Evolutionary conservation across 2,888 invertebrate species (phyloP), one percentile per base, ranked within the genome.

Genomic region (Nomada lathburiana): DNA sequence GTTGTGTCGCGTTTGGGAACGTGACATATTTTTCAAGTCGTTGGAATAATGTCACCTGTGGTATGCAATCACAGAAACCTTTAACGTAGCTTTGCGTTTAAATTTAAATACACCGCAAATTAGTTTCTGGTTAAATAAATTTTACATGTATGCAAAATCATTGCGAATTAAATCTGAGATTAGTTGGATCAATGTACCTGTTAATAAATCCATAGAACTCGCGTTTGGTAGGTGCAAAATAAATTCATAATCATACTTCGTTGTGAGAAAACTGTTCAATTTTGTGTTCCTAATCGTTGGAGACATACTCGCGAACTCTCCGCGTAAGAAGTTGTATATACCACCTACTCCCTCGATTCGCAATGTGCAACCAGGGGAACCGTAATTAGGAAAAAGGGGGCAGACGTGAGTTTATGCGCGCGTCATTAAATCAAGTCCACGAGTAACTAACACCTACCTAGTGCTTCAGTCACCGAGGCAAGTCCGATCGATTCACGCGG

Each of bases 401-500:
- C 67, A 55, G 55, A 68, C 67, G 67, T 68, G 67, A 68, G 67
- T 55, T 68, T 68, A 68, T 68, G 68, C n/a, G 63, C n/a, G n/a
- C n/a, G 13, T 29, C 53, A 68, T 29, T 60, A 62, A 29, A 72
- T 64, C 59, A 36, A n/a, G 53, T 29, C 59, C 53, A 67, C 50
- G 70, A 70, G 70, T 71, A 78, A 68, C 20, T 20, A 36, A 47
- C 16, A 26, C 23, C 13, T 20, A 55, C 23, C 36, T 26, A 10
- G 36, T 36, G 44, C 23, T 71, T 82, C 68, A 77, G 68, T 82
- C 76, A 77, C 72, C 69, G 57, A 5, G 52, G 60, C 77, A 57
- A 65, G 53, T 75, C 60, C 57, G 53, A 74, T 83, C 76, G 71
- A 65, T 67, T 74, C 78, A 57, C 55, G 76, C 71, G 50, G 69